Conservation (phyloP, 2,113 vertebrate genomes). For the Podarcis raffonei region DNA sequence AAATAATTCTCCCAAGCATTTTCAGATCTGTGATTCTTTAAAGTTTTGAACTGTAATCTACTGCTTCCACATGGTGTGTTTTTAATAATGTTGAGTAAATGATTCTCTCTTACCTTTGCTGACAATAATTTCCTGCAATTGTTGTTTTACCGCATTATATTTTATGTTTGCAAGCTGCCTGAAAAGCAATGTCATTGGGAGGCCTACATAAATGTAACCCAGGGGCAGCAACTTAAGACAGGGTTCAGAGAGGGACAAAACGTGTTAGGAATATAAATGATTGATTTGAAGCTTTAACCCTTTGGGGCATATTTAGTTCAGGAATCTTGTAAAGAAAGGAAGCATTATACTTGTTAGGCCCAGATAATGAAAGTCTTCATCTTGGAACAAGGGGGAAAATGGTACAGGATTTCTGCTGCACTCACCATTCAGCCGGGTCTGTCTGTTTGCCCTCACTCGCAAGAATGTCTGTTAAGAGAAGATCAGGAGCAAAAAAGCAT, state of each 20-base stretch:
- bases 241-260: background rate
- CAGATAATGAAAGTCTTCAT: background rate
- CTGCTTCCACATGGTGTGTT: background rate
- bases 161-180: background rate
- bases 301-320: background rate
- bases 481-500: conserved; percentile 56
- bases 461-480: conserved; percentile 89
- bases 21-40: too few species aligned
- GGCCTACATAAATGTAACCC: background rate
- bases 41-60: background rate
- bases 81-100: background rate
- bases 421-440: conserved; percentile 98
- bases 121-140: background rate
- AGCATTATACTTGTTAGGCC: background rate
- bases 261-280: background rate
- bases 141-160: background rate
- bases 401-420: conserved; percentile 58
- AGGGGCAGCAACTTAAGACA: background rate
- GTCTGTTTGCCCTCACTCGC: conserved; percentile 96
- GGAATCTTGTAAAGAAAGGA: background rate
- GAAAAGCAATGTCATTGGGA: background rate
- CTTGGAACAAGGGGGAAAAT: background rate
- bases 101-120: background rate
- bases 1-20: too few species aligned
- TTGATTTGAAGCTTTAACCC: background rate